Evolutionary conservation across 1,140 invertebrate genomes (phyloP).

Genomic region (Probaryconus sp.): DNA sequence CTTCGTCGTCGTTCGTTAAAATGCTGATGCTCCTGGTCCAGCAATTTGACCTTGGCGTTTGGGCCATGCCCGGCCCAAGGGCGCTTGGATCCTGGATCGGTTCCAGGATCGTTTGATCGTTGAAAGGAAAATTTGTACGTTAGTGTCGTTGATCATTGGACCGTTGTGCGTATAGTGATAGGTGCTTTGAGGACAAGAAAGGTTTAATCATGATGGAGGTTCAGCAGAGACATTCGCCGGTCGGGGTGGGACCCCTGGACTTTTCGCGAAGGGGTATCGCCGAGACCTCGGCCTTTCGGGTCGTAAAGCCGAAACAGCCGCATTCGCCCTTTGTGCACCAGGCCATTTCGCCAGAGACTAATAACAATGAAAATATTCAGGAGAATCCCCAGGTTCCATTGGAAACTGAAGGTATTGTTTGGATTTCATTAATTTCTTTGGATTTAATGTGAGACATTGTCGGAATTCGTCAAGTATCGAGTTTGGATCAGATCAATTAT

Average conservation of each 20-base stretch:
- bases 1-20: not conserved
- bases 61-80: not conserved
- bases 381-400: slow-evolving; percentile 65
- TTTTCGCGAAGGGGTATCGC: slow-evolving; percentile 76
- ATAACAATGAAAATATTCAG: slow-evolving; percentile 72
- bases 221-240: slow-evolving; percentile 77
- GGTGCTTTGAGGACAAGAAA: too few species aligned
- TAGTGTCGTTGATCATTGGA: not conserved
- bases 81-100: not conserved
- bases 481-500: too few species aligned
- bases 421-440: slow-evolving; percentile 1
- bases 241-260: slow-evolving; percentile 75
- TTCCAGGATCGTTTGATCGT: too few species aligned
- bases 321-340: slow-evolving; percentile 64
- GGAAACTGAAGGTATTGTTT: slow-evolving; percentile 63
- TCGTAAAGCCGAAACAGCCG: slow-evolving; percentile 75
- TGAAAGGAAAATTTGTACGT: too few species aligned
- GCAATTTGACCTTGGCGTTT: slow-evolving; percentile 14
- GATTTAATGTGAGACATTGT: too few species aligned
- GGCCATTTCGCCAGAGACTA: slow-evolving; percentile 63
- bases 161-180: too few species aligned
- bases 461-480: too few species aligned
- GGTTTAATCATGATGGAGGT: slow-evolving; percentile 74
- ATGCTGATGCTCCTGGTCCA: slow-evolving; percentile 28
- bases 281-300: slow-evolving; percentile 75